Conservation (phyloP, 64 coral and sea anemone species). For the Montipora foliosa region DNA sequence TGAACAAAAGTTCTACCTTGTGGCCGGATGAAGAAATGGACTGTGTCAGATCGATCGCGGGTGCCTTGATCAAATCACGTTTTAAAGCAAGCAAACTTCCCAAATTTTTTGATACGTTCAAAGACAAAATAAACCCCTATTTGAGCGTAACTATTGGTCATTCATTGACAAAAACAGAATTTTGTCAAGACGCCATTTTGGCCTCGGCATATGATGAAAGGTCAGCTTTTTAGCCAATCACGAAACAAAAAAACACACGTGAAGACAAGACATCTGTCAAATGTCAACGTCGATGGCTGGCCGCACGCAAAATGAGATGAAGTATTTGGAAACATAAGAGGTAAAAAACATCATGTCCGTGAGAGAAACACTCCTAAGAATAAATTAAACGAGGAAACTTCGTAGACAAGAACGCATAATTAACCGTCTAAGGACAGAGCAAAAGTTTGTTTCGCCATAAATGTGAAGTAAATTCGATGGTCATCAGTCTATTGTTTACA, state of each 20-base stretch:
- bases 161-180: neutral
- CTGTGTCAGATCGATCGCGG: neutral
- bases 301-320: conserved; percentile 2
- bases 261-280: conserved; percentile 41
- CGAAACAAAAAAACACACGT: conserved; percentile 4
- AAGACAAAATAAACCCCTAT: conserved; percentile 2
- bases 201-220: conserved; percentile 21
- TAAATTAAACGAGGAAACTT: neutral
- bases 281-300: neutral
- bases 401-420: neutral
- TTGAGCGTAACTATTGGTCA: neutral
- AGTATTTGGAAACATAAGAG: neutral
- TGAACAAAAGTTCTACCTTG: neutral
- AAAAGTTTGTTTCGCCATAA: neutral
- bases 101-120: neutral
- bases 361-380: neutral
- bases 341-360: neutral
- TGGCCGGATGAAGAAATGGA: neutral
- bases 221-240: conserved; percentile 50
- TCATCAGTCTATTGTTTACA: conserved; percentile 9
- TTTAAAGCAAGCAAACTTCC: neutral
- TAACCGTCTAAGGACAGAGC: neutral
- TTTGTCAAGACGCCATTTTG: conserved; percentile 46
- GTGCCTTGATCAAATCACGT: neutral
- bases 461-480: neutral